Conservation (phyloP, 2,888 invertebrate genomes). For the Malachius bipustulatus region DNA sequence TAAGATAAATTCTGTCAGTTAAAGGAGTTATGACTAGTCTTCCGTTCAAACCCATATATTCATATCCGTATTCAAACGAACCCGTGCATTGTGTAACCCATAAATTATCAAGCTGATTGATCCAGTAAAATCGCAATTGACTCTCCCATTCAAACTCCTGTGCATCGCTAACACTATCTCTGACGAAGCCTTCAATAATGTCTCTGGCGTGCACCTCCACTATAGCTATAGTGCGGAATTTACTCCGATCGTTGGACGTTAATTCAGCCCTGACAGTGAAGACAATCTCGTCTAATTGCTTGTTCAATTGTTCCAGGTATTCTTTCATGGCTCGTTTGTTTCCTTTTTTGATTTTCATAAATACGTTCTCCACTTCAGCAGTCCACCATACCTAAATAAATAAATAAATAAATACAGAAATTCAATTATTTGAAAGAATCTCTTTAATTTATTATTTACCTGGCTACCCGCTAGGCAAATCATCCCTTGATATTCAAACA, state of each 20-base stretch:
- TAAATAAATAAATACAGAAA: not conserved
- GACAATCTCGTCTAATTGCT: constrained; percentile 74
- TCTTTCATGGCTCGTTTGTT: constrained; percentile 85
- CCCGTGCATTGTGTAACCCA: constrained; percentile 78
- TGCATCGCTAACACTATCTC: constrained; percentile 70
- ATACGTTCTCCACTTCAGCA: constrained; percentile 85
- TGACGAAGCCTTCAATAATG: constrained; percentile 70
- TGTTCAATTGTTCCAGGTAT: constrained; percentile 66
- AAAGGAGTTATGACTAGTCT: constrained; percentile 84
- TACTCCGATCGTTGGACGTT: constrained; percentile 67
- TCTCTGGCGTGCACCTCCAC: constrained; percentile 88
- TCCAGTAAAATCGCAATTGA: constrained; percentile 86
- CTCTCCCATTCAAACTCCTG: constrained; percentile 91
- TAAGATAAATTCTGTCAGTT: constrained; percentile 85
- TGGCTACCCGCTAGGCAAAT: constrained; percentile 59
- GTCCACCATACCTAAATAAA: constrained; percentile 76
- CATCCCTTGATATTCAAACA: constrained; percentile 72
- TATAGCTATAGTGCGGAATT: constrained; percentile 80
- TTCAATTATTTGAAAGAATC: not conserved
- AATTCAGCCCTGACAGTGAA: constrained; percentile 61
- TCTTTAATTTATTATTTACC: constrained; percentile 8
- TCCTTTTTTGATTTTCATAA: constrained; percentile 57
- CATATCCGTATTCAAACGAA: constrained; percentile 83
- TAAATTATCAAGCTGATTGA: constrained; percentile 65
- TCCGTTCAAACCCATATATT: constrained; percentile 90